A percentile compares a stretch with the other conserved stretches of the same genome.
These are phyloP conservation scores for Sprattus sprattus DNA, from an alignment of 2,113 vertebrate genomes.

Conservation along the genomic window DNA sequence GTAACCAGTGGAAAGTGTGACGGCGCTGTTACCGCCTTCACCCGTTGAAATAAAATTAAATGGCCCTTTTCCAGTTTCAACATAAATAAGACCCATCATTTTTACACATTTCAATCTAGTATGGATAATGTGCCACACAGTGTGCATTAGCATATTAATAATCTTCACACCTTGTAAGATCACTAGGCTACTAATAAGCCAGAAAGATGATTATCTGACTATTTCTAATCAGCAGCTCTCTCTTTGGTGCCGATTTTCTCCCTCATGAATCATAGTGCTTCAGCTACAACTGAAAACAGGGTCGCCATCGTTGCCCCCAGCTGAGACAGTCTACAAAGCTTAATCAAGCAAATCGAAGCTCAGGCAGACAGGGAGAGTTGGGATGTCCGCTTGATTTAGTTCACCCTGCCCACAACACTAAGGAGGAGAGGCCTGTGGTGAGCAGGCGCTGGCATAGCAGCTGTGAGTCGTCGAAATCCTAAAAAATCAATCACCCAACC, in stretches of 20 bases:
- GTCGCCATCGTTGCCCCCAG: not conserved
- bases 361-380: not conserved
- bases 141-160: too few species aligned
- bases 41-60: too few species aligned
- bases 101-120: too few species aligned
- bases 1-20: not conserved
- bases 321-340: not conserved
- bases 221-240: not conserved
- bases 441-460: not conserved
- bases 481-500: not conserved
- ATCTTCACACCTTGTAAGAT: too few species aligned
- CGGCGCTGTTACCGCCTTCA: not conserved
- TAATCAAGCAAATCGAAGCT: constrained; percentile 1
- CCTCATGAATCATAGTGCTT: not conserved
- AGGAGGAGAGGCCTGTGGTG: not conserved
- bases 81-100: too few species aligned
- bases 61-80: too few species aligned
- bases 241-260: not conserved
- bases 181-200: too few species aligned
- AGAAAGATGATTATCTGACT: too few species aligned
- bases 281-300: not conserved
- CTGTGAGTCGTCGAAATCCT: not conserved
- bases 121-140: too few species aligned
- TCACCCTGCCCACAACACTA: not conserved
- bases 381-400: not conserved